These are phyloP conservation scores for Lutjanus campechanus DNA, from an alignment of 2,797 vertebrate species.

Conservation along the genomic window DNA sequence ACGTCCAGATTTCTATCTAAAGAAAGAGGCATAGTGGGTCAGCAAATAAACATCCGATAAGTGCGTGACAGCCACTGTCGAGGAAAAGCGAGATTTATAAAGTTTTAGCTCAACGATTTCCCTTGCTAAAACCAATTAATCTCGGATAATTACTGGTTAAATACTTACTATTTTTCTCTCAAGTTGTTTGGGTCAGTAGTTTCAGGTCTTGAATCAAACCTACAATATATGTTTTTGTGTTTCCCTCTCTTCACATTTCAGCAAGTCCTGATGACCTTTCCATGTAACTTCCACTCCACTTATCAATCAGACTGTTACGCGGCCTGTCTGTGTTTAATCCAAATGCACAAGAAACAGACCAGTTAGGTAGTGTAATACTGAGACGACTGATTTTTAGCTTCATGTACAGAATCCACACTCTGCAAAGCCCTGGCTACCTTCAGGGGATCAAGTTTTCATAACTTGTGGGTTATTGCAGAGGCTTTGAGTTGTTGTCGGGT, in stretches of 20 bases:
- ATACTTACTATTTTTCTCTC: not conserved
- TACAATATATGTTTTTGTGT: not conserved
- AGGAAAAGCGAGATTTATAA: not conserved
- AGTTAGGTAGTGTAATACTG: not conserved
- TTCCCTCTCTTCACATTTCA: conserved; percentile 25
- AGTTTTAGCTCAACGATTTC: not conserved
- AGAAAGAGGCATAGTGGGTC: not conserved
- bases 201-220: conserved; percentile 23
- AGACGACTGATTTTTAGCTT: not conserved
- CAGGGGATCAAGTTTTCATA: conserved; percentile 23
- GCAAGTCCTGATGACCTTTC: conserved; percentile 36
- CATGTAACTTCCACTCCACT: conserved; percentile 43
- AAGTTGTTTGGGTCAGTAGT: not conserved
- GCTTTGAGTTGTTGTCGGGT: conserved; percentile 32
- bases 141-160: conserved; percentile 8
- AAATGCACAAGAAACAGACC: conserved; percentile 5
- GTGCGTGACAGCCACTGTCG: not conserved
- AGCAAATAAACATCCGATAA: conserved; percentile 6
- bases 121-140: not conserved
- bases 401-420: not conserved
- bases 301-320: conserved; percentile 23
- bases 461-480: not conserved
- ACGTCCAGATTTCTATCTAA: not conserved
- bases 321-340: conserved; percentile 15
- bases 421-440: not conserved